Base-by-base conservation (phyloP, 2,888 invertebrate species). In the Entomobrya proxima region DNA sequence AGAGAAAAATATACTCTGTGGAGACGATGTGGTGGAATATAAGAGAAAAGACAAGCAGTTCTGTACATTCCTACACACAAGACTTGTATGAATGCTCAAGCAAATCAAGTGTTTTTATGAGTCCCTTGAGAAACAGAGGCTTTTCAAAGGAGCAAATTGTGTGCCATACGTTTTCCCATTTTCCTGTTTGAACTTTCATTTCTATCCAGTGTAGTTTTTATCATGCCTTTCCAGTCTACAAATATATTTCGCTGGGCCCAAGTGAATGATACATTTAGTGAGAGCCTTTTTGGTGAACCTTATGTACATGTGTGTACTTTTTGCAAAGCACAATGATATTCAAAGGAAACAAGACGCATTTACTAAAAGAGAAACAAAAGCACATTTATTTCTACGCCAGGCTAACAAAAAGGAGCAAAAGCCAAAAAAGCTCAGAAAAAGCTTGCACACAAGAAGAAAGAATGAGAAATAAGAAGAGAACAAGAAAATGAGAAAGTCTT, bases 61-160 rank as follows among this genome's bases (percentile, higher is more conserved):
- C 6, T 40, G 40, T 40, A 6, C 11, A 40, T 47, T 35, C 13
- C 21, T 27, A 81, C 58, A 2, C 21, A 50, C 67, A 67, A 55
- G 76, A 69, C 74, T 77, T 86, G 58, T n/a, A n/a, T 86, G 86
- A 79, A 79, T 84, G 89, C 85, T 89, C 86, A 89, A 87, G 88
- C 88, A 90, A 90, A 90, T 90, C 89, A 89, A 90, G 89, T 89
- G 89, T 88, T 89, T 90, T 90, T 90, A 90, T 89, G 89, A 88
- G 86, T 90, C 90, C 89, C 89, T 67, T 47, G 89, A 88, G 90
- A 80, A 86, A 76, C 61, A 74, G 58, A 83, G 87, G 78, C 76
- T 86, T 87, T 85, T 85, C 78, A 81, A 86, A 87, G 88, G 86
- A 89, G 88, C 89, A 90, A 90, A 90, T 90, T 90, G 90, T 89